Evolutionary conservation across 1,140 invertebrate genomes (phyloP).

Genomic region (Drosophila nasuta): DNA sequence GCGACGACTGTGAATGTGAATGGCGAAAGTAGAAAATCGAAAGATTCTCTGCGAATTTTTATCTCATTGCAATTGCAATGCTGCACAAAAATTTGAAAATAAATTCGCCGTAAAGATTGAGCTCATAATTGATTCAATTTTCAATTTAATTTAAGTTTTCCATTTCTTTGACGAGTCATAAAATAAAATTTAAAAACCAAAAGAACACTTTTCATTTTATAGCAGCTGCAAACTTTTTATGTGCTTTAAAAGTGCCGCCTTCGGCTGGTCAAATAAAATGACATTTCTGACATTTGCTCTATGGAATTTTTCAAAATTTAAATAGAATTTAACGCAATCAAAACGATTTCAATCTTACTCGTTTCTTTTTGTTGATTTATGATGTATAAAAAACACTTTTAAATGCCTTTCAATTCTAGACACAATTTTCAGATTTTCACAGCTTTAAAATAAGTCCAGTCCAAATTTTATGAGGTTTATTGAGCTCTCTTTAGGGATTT

Average conservation of each 20-base stretch:
- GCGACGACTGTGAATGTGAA: conserved; percentile 21
- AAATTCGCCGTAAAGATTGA: conserved; percentile 54
- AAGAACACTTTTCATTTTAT: too few relatives aligned
- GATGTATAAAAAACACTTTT: too few relatives aligned
- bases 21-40: conserved; percentile 3
- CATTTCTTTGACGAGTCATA: background rate
- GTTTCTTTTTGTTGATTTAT: too few relatives aligned
- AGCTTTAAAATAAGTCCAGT: background rate
- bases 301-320: too few relatives aligned
- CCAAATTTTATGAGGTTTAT: background rate
- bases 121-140: background rate
- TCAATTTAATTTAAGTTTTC: background rate
- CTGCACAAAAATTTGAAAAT: conserved; percentile 11
- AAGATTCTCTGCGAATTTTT: background rate
- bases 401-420: too few relatives aligned
- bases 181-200: too few relatives aligned
- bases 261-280: too few relatives aligned
- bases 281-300: too few relatives aligned
- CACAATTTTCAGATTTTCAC: background rate
- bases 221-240: too few relatives aligned
- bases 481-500: conserved; percentile 5
- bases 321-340: too few relatives aligned
- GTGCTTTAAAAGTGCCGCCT: too few relatives aligned
- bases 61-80: background rate
- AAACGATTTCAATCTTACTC: too few relatives aligned